Conservation (phyloP, 2,113 vertebrate species). For the Epinephelus cyanopodus region DNA sequence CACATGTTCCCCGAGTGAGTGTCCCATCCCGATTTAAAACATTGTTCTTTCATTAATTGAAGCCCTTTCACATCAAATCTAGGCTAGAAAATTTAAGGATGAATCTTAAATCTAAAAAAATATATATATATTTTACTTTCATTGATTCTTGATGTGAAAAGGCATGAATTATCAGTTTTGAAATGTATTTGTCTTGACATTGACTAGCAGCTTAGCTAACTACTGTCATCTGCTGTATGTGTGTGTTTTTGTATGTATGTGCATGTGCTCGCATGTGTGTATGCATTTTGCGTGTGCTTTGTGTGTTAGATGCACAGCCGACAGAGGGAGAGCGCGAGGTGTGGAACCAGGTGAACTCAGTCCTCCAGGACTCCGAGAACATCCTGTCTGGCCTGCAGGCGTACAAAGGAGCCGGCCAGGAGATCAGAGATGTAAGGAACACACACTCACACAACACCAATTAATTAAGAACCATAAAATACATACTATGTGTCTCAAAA, state of each 20-base stretch:
- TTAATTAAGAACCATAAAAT: background rate
- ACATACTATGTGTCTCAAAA: too few relatives aligned
- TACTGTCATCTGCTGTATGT: background rate
- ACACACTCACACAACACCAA: background rate
- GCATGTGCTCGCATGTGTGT: background rate
- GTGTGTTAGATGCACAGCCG: constrained; percentile 93
- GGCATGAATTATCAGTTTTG: background rate
- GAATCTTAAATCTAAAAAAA: background rate
- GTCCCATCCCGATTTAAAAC: background rate
- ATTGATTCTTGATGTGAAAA: constrained; percentile 38
- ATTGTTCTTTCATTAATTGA: background rate
- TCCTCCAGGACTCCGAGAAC: constrained; percentile 96
- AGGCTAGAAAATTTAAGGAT: background rate
- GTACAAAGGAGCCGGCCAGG: constrained; percentile 97
- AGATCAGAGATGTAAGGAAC: constrained; percentile 94
- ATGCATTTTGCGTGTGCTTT: background rate
- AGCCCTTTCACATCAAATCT: constrained; percentile 31
- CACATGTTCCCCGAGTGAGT: background rate
- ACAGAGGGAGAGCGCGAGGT: constrained; percentile 94
- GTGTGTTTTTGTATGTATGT: constrained; percentile 4
- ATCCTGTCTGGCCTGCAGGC: constrained; percentile 94
- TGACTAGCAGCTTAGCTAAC: background rate
- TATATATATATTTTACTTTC: background rate
- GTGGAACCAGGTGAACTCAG: constrained; percentile 97
- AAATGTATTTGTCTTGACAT: background rate